Evolutionary conservation across 2,113 vertebrate genomes (phyloP).

Genomic region (Potamarius usumacintae): DNA sequence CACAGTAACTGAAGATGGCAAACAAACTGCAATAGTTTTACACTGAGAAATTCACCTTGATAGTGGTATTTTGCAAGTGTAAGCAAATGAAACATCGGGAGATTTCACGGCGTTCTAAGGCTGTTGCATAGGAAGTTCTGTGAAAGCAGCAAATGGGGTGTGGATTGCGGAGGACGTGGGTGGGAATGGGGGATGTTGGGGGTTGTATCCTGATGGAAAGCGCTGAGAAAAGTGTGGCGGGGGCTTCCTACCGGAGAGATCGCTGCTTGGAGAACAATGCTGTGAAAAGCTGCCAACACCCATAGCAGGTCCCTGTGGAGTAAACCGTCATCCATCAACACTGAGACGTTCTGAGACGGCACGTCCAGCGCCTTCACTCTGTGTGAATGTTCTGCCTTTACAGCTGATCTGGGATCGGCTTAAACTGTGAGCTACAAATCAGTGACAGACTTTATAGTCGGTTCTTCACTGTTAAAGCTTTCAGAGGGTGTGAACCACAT

Average conservation of each 20-base stretch:
- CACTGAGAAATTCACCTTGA: background rate
- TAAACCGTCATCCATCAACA: conserved; percentile 36
- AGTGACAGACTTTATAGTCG: background rate
- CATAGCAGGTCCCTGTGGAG: conserved; percentile 18
- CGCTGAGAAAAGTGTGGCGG: conserved; percentile 28
- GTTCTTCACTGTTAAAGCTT: background rate
- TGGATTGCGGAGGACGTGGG: conserved; percentile 15
- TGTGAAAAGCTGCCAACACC: conserved; percentile 56
- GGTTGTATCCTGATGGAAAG: conserved; percentile 44
- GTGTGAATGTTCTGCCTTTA: background rate
- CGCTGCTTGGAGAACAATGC: conserved; percentile 48
- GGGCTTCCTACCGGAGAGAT: conserved; percentile 54
- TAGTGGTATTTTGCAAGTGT: conserved; percentile 10
- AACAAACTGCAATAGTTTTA: background rate
- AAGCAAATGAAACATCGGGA: conserved; percentile 30
- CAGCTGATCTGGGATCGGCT: background rate
- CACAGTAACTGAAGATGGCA: no score
- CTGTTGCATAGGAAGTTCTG: conserved; percentile 45
- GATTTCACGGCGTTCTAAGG: background rate
- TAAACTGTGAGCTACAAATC: no score
- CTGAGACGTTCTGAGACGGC: conserved; percentile 14
- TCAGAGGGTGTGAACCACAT: conserved; percentile 42
- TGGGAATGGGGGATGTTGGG: conserved; percentile 9
- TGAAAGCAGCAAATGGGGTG: conserved; percentile 11
- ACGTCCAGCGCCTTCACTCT: conserved; percentile 17